Percentiles rank a stretch among this genome's conserved stretches.
These are phyloP conservation scores for Ferrisia virgata DNA, from an alignment of 2,888 invertebrate genomes.

Conservation along the genomic window DNA sequence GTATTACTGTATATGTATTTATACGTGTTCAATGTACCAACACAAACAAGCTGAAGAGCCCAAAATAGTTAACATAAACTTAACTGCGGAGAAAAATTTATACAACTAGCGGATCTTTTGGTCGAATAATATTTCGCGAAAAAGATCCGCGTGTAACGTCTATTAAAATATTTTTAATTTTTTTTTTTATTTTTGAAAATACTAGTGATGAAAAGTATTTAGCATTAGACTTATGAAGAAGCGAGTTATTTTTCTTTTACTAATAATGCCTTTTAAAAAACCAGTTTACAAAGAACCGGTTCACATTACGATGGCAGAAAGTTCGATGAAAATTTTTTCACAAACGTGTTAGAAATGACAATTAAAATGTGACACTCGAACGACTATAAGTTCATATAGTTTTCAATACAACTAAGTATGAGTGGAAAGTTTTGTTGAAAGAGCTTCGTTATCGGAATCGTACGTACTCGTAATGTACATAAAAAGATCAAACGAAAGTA, in stretches of 20 bases:
- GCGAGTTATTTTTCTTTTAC: not conserved
- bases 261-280: not conserved
- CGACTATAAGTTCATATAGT: not conserved
- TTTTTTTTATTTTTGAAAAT: not conserved
- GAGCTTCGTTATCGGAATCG: not conserved
- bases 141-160: not conserved
- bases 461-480: not conserved
- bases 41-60: too few relatives aligned
- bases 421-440: not conserved
- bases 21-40: too few relatives aligned
- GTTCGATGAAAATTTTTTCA: not conserved
- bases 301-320: not conserved
- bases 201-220: not conserved
- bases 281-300: not conserved
- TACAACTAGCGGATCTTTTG: too few relatives aligned
- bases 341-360: not conserved
- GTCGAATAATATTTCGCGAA: too few relatives aligned
- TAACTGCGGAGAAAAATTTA: too few relatives aligned
- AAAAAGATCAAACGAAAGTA: not conserved
- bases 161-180: not conserved
- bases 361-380: constrained; percentile 1
- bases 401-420: not conserved
- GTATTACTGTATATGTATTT: too few relatives aligned
- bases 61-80: too few relatives aligned
- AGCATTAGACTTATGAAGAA: not conserved